Percentiles rank a stretch among this genome's conserved stretches.
Evolutionary conservation across 2,797 vertebrate genomes (phyloP).

Genomic region (Tadarida brasiliensis): DNA sequence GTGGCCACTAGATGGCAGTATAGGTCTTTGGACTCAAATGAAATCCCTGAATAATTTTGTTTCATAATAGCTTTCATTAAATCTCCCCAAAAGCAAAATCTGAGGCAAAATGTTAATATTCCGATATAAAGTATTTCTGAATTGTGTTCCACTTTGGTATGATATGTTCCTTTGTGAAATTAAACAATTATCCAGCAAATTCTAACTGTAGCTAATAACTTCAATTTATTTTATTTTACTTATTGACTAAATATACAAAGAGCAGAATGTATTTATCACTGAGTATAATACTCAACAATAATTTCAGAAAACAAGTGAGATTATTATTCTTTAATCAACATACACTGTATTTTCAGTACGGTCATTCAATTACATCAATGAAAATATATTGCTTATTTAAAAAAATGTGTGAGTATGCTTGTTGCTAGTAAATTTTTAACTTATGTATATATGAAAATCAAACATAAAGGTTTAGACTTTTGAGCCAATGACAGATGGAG

Average conservation of each 20-base stretch:
- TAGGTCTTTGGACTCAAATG: conserved; percentile 73
- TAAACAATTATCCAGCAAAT: conserved; percentile 23
- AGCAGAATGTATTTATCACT: background rate
- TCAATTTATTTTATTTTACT: background rate
- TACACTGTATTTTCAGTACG: background rate
- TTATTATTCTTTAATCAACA: conserved; percentile 14
- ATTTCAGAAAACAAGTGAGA: background rate
- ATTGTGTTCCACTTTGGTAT: conserved; percentile 39
- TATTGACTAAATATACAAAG: conserved; percentile 26
- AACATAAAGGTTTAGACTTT: background rate
- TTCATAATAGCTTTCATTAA: conserved; percentile 50
- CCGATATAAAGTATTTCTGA: conserved; percentile 61
- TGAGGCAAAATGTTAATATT: conserved; percentile 57
- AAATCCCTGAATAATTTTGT: conserved; percentile 47
- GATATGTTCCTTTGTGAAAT: conserved; percentile 51
- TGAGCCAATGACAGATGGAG: background rate
- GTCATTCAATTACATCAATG: background rate
- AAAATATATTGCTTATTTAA: background rate
- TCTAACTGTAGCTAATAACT: conserved; percentile 10
- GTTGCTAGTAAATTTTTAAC: background rate
- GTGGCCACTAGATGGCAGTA: conserved; percentile 87
- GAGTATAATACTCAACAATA: background rate
- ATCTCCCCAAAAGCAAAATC: conserved; percentile 64
- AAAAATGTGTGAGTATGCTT: background rate
- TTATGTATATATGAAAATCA: background rate